phyloP scores from a whole-genome alignment of 2,888 invertebrate species.

The Clivina fossor region DNA sequence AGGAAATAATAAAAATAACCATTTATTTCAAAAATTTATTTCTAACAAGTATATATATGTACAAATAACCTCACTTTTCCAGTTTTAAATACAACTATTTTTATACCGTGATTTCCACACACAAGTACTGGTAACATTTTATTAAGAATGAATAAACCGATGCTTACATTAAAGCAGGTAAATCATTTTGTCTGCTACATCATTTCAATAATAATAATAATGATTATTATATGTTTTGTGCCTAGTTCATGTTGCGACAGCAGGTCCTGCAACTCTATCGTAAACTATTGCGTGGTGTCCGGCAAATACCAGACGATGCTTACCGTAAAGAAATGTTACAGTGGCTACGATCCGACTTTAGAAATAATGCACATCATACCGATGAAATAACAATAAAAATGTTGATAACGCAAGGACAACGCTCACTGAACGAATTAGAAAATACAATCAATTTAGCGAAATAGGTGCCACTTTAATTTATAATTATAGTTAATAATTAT shows the following conservation, averaged over 20 bases:
- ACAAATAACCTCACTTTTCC: too few relatives aligned
- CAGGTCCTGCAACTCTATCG: slow-evolving; percentile 77
- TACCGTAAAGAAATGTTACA: slow-evolving; percentile 66
- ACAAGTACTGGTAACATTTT: slow-evolving; percentile 8
- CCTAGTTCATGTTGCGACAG: slow-evolving; percentile 77
- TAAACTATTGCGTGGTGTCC: slow-evolving; percentile 69
- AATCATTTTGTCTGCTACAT: slow-evolving; percentile 20
- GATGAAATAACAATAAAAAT: slow-evolving; percentile 76
- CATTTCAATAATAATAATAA: not conserved
- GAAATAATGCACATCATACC: slow-evolving; percentile 66
- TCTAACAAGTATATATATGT: too few relatives aligned
- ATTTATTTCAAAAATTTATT: too few relatives aligned
- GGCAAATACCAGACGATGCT: slow-evolving; percentile 64
- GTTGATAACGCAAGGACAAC: slow-evolving; percentile 68
- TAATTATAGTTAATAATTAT: too few relatives aligned
- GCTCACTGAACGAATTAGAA: slow-evolving; percentile 68
- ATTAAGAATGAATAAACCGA: slow-evolving; percentile 41
- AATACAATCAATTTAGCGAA: slow-evolving; percentile 65
- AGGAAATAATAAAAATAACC: too few relatives aligned
- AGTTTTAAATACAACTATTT: too few relatives aligned
- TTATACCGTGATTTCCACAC: too few relatives aligned
- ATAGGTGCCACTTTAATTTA: slow-evolving; percentile 45
- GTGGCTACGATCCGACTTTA: slow-evolving; percentile 77
- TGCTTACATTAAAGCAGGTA: slow-evolving; percentile 65
- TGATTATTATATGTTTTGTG: slow-evolving; percentile 44